Evolutionary conservation across 2,888 invertebrate species (phyloP), one percentile per base, ranked within the genome.

Genomic region (Trisateles emortualis): DNA sequence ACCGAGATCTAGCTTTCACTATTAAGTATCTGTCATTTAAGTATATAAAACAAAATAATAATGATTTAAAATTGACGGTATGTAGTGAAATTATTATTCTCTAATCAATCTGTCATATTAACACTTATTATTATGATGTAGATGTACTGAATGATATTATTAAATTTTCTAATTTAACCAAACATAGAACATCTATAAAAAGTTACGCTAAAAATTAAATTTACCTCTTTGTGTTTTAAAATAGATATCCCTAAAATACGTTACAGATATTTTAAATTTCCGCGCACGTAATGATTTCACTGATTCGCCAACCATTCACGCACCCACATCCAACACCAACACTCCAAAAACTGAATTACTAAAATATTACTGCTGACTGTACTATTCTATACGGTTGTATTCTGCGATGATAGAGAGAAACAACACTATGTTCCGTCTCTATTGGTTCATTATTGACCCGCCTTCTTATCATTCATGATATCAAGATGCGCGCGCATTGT

Each of bases 381-480:
- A 35, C 36, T 14, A 6, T 45, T n/a, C 29, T 43, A 58, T 55
- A 44, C 52, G 49, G 50, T 41, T 67, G 64, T 62, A 56, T 64
- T 54, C 60, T 58, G 46, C 59, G 52, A 36, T 59, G 65, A 52
- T 5, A 19, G 68, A 81, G 61, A 52, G 77, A 73, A 78, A 80
- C 39, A 77, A 74, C 68, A 51, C 66, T 74, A 83, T 76, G 1
- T 59, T 71, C 45, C 62, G 36, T 87, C 85, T 81, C 81, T 76
- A 17, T 86, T 76, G 42, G 32, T 59, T 62, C 60, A 53, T 61
- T 88, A 89, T 89, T 83, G 88, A 89, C 81, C 86, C 75, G 76
- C 77, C 79, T 76, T 55, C 76, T 74, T 83, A 80, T 80, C 82
- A 77, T 76, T 69, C 66, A 63, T 64, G 44, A 29, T 68, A 65